phyloP scores from a whole-genome alignment of 2,797 vertebrate species.

The Saxicola maurus region DNA sequence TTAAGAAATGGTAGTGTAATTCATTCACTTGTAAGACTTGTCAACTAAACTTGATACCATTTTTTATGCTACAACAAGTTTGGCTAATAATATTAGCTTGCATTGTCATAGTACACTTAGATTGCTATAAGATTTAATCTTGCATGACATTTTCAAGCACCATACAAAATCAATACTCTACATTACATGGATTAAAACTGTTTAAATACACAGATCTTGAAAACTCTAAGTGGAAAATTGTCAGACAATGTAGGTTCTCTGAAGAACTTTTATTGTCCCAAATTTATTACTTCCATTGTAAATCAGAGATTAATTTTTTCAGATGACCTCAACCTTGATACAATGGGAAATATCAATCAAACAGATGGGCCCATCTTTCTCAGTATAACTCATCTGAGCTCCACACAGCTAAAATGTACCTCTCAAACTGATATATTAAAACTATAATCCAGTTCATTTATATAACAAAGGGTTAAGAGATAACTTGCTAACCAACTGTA shows the following conservation, averaged over 20 bases:
- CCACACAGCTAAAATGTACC: not conserved
- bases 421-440: conserved; percentile 13
- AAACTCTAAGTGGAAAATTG: conserved; percentile 52
- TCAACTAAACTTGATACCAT: conserved; percentile 24
- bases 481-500: not conserved
- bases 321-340: conserved; percentile 38
- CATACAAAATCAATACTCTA: conserved; percentile 64
- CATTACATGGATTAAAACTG: conserved; percentile 59
- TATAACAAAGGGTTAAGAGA: not conserved
- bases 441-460: not conserved
- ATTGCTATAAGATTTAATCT: conserved; percentile 56
- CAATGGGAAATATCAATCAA: conserved; percentile 45
- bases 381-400: not conserved
- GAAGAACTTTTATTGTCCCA: conserved; percentile 40
- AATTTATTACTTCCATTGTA: conserved; percentile 55
- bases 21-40: conserved; percentile 20
- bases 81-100: conserved; percentile 57
- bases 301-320: conserved; percentile 47
- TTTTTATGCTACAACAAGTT: conserved; percentile 55
- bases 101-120: conserved; percentile 53
- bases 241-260: conserved; percentile 31
- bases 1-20: conserved; percentile 29
- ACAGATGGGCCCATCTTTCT: not conserved
- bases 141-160: conserved; percentile 59
- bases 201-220: conserved; percentile 58